Base-by-base conservation (phyloP, 2,888 invertebrate species). In the Alviniconcha strummeri region DNA sequence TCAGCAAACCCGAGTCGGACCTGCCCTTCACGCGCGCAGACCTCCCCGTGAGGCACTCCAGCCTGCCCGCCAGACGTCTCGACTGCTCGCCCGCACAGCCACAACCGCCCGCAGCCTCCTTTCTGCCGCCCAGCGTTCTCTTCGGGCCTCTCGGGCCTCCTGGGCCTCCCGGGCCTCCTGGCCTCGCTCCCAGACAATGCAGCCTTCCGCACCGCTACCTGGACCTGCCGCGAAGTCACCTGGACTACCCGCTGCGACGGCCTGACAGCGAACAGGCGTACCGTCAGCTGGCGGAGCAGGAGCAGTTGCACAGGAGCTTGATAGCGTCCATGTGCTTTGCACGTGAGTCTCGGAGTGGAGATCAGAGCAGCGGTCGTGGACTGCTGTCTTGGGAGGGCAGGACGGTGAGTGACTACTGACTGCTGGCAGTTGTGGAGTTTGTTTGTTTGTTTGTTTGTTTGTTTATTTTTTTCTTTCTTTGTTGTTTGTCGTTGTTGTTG, bases 191-290 rank as follows among this genome's bases (percentile, higher is more conserved):
- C 8, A 54, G 76, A n/a, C 76, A 76, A 56, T n/a, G 54, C 76
- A 76, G n/a, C 57, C 19, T 76, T 5, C 76, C 76, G 55, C 76
- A 15, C 19, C 55, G 57, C 6, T 76, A 76, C 57, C 76, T 76
- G 76, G 76, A 76, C 76, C 76, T 76, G 56, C 76, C 76, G 56
- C 17, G 76, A 56, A 76, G 55, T 4, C 76, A 57, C 57, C 76
- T 76, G 19, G 76, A 76, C 76, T 76, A 56, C 57, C 76, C 76
- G 56, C 57, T 76, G 57, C 55, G 76, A 13, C 76, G 76, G 7
- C 76, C 76, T 1, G 76, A 76, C 76, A 76, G 76, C 76, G 76
- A 76, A 56, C 76, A 76, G 76, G 76, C 76, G 4, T 76, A 76
- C 76, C 76, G 76, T 4, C 56, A 76, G 57, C 76, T 76, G 57